Conservation (phyloP, 64 coral and sea anemone species). For the Dendronephthya gigantea region DNA sequence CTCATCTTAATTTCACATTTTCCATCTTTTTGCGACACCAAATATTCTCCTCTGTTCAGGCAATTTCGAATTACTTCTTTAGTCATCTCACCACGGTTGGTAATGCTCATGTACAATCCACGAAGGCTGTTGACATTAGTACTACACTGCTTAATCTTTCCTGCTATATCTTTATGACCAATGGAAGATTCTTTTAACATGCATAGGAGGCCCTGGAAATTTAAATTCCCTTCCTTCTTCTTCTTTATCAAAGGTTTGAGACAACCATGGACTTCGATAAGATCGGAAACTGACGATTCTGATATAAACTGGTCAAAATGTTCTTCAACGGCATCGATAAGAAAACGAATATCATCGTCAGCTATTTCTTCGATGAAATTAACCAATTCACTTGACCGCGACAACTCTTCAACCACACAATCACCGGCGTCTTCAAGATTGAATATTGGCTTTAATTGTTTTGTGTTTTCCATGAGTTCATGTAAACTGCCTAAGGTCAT, state of each 20-base stretch:
- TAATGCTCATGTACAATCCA: slow-evolving; percentile 60
- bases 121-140: slow-evolving; percentile 65
- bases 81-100: slow-evolving; percentile 82
- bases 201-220: neutral
- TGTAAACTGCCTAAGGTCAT: neutral
- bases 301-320: neutral
- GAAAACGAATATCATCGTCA: neutral
- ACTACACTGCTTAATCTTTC: slow-evolving; percentile 58
- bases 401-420: neutral
- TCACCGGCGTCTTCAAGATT: neutral
- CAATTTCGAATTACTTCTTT: slow-evolving; percentile 81
- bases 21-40: neutral
- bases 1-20: neutral
- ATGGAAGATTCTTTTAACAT: neutral
- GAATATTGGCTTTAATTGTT: neutral
- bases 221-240: neutral
- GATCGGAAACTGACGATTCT: neutral
- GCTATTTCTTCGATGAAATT: neutral
- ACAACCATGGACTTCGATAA: slow-evolving; percentile 6
- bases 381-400: neutral
- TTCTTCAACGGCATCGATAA: neutral
- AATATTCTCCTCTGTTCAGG: slow-evolving; percentile 29
- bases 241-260: neutral
- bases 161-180: slow-evolving; percentile 53
- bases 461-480: neutral